These are phyloP conservation scores for Adelognathus sp. DNA, from an alignment of 2,888 invertebrate species.

Conservation along the genomic window DNA sequence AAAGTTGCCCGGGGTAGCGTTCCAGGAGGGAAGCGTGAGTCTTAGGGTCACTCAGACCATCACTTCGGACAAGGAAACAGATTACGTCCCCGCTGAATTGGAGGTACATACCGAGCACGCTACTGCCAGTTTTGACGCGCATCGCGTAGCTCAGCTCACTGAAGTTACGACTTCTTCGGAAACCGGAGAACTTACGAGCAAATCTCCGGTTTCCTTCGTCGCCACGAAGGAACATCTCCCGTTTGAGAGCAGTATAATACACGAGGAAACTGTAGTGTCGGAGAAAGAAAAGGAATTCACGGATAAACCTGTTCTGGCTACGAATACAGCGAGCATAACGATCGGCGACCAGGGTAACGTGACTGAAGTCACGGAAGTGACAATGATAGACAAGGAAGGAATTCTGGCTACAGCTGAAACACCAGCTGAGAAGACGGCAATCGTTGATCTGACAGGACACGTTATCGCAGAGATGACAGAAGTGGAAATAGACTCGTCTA, in stretches of 20 bases:
- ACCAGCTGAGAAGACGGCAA: slow-evolving; percentile 80
- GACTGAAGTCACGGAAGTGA: slow-evolving; percentile 83
- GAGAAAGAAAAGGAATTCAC: slow-evolving; percentile 83
- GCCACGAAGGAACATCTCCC: slow-evolving; percentile 82
- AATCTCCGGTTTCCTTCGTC: slow-evolving; percentile 73
- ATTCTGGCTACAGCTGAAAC: slow-evolving; percentile 78
- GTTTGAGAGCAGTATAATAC: slow-evolving; percentile 84
- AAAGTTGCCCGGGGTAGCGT: slow-evolving; percentile 72
- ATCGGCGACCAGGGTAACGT: slow-evolving; percentile 79
- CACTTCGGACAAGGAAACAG: slow-evolving; percentile 81
- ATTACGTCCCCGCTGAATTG: slow-evolving; percentile 68
- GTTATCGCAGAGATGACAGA: slow-evolving; percentile 83
- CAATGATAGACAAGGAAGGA: slow-evolving; percentile 83
- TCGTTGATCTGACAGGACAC: slow-evolving; percentile 81
- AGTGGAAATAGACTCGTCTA: slow-evolving; percentile 80
- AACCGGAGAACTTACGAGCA: slow-evolving; percentile 80
- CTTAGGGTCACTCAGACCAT: slow-evolving; percentile 83
- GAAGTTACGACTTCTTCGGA: slow-evolving; percentile 83
- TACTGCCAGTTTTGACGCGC: slow-evolving; percentile 80
- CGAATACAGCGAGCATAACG: slow-evolving; percentile 74
- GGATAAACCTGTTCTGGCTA: slow-evolving; percentile 67
- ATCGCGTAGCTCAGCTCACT: slow-evolving; percentile 84
- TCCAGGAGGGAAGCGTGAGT: slow-evolving; percentile 81
- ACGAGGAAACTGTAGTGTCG: slow-evolving; percentile 83
- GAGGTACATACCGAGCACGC: slow-evolving; percentile 74